phyloP scores from a whole-genome alignment of 2,797 vertebrate genomes.

The Ptychadena robeensis region DNA sequence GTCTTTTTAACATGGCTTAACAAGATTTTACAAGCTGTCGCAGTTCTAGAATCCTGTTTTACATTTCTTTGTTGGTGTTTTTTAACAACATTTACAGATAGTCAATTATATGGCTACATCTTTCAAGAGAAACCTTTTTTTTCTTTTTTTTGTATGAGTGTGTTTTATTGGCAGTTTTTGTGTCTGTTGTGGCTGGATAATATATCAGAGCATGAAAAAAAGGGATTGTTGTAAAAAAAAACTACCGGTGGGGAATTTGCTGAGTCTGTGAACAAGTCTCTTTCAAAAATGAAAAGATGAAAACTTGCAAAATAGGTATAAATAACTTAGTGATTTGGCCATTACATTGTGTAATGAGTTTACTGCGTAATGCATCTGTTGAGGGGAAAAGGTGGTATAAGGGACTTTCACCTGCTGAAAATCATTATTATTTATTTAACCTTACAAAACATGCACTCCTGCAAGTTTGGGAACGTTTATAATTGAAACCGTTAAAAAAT shows the following conservation, averaged over 20 bases:
- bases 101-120: slow-evolving; percentile 74
- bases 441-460: too few species aligned
- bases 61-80: slow-evolving; percentile 80
- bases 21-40: slow-evolving; percentile 81
- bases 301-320: not conserved
- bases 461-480: too few species aligned
- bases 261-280: slow-evolving; percentile 53
- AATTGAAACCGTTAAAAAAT: too few species aligned
- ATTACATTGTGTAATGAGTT: too few species aligned
- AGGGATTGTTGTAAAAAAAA: slow-evolving; percentile 63
- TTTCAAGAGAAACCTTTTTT: slow-evolving; percentile 71
- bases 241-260: slow-evolving; percentile 33
- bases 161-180: slow-evolving; percentile 62
- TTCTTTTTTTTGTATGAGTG: slow-evolving; percentile 66
- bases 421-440: too few species aligned
- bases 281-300: slow-evolving; percentile 12
- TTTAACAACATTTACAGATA: slow-evolving; percentile 76
- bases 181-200: slow-evolving; percentile 68
- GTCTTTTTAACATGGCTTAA: slow-evolving; percentile 78
- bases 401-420: too few species aligned
- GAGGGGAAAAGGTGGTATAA: too few species aligned
- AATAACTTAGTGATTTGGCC: too few species aligned
- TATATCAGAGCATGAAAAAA: slow-evolving; percentile 67
- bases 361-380: too few species aligned
- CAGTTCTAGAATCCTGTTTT: slow-evolving; percentile 77